These are phyloP conservation scores for Cryptotis parvus DNA, from an alignment of 2,113 vertebrate species.

Conservation along the genomic window DNA sequence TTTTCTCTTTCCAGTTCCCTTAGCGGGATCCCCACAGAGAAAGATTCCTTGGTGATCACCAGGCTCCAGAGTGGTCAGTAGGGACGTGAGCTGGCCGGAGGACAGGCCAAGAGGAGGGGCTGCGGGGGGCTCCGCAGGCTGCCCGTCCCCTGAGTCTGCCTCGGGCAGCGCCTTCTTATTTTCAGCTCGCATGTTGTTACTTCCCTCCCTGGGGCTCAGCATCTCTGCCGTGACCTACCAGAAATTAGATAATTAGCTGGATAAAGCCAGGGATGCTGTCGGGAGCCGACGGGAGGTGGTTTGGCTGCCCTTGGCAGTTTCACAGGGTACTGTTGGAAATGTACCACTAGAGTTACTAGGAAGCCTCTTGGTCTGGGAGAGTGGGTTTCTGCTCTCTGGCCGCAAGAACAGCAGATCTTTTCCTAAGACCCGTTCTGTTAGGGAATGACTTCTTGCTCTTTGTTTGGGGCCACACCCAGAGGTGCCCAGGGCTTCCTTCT, in stretches of 20 bases:
- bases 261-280: conserved; percentile 80
- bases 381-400: conserved; percentile 62
- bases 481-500: no score
- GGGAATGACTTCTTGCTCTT: background rate
- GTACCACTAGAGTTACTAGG: conserved; percentile 77
- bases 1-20: background rate
- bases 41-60: conserved; percentile 38
- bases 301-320: conserved; percentile 85
- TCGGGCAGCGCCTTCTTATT: conserved; percentile 85
- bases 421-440: conserved; percentile 32
- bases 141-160: conserved; percentile 76
- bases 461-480: background rate
- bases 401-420: conserved; percentile 57
- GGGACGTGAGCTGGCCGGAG: conserved; percentile 1
- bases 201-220: conserved; percentile 83
- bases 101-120: background rate
- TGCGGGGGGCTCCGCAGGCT: background rate
- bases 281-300: conserved; percentile 86
- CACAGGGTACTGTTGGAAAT: conserved; percentile 84
- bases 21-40: background rate
- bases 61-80: conserved; percentile 41
- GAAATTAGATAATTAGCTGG: conserved; percentile 83
- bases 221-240: conserved; percentile 85
- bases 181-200: conserved; percentile 78
- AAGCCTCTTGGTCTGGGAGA: conserved; percentile 79